Percentiles rank a stretch among this genome's conserved stretches.
Evolutionary conservation across 2,797 vertebrate species (phyloP).

Genomic region (Gambelia wislizenii): DNA sequence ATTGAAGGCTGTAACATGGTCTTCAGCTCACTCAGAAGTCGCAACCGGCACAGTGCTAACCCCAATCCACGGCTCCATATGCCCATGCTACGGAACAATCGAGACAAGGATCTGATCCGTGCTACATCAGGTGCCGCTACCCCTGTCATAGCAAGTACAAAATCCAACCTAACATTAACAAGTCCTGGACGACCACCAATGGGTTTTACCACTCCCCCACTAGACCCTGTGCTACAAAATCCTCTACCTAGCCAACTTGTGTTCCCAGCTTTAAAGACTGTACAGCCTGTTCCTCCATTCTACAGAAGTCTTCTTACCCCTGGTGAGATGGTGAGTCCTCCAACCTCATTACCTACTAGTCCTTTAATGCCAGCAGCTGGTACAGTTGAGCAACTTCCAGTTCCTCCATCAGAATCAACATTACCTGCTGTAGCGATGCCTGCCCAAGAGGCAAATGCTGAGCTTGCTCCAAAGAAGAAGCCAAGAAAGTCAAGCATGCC

Average conservation of each 20-base stretch:
- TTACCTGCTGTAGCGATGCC: constrained; percentile 80
- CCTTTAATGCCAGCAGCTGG: constrained; percentile 90
- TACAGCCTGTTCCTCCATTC: constrained; percentile 98
- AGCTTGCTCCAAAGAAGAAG: constrained; percentile 97
- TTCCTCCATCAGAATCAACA: constrained; percentile 79
- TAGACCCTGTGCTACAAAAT: constrained; percentile 93
- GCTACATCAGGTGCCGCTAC: constrained; percentile 90
- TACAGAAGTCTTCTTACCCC: constrained; percentile 95
- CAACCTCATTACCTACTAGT: constrained; percentile 94
- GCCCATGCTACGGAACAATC: constrained; percentile 94
- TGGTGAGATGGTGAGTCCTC: constrained; percentile 94
- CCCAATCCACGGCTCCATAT: constrained; percentile 90
- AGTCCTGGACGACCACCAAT: constrained; percentile 94
- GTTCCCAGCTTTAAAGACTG: constrained; percentile 96
- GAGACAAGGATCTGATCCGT: constrained; percentile 98
- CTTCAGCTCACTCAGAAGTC: constrained; percentile 97
- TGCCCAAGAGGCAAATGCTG: constrained; percentile 78
- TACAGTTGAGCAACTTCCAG: constrained; percentile 81
- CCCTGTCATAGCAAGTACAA: constrained; percentile 96
- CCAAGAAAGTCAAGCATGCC: constrained; percentile 99
- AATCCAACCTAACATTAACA: constrained; percentile 91
- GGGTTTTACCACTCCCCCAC: constrained; percentile 94
- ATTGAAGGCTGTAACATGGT: constrained; percentile 91
- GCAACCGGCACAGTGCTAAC: constrained; percentile 97
- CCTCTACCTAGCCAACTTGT: constrained; percentile 94